Percentiles rank a stretch among this genome's conserved stretches.
phyloP scores from a whole-genome alignment of 2,888 invertebrate species.

The Dione vanillae region DNA sequence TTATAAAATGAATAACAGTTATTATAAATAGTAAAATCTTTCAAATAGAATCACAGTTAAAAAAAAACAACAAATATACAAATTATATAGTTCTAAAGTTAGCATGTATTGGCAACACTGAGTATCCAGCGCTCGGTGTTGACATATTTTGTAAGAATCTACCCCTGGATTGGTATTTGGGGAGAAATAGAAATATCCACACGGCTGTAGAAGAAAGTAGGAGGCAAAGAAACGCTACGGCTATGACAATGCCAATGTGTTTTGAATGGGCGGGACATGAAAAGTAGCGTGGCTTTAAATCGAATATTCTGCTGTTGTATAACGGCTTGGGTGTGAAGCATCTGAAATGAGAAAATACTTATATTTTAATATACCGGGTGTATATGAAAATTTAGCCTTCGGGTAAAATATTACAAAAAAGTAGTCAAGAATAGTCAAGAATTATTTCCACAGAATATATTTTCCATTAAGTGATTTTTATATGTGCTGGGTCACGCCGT shows the following conservation, averaged over 20 bases:
- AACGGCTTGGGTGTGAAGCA: constrained; percentile 73
- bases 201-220: constrained; percentile 59
- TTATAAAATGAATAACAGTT: neutral
- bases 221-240: constrained; percentile 57
- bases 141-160: constrained; percentile 53
- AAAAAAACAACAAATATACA: neutral
- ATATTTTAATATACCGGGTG: neutral
- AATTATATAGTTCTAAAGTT: constrained; percentile 36
- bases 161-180: constrained; percentile 56
- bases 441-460: too few species aligned
- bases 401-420: too few species aligned
- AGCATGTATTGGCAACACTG: constrained; percentile 57
- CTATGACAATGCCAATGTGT: constrained; percentile 56
- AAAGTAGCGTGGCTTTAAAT: constrained; percentile 72
- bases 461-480: too few species aligned
- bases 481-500: too few species aligned
- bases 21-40: constrained; percentile 9
- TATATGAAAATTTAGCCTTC: too few species aligned
- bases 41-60: neutral
- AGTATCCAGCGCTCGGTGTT: constrained; percentile 58
- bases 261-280: constrained; percentile 59
- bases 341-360: constrained; percentile 62
- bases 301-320: constrained; percentile 72
- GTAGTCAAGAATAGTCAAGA: too few species aligned
- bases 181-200: constrained; percentile 70